Conservation (phyloP, 2,113 vertebrate species). For the Lycaon pictus region DNA sequence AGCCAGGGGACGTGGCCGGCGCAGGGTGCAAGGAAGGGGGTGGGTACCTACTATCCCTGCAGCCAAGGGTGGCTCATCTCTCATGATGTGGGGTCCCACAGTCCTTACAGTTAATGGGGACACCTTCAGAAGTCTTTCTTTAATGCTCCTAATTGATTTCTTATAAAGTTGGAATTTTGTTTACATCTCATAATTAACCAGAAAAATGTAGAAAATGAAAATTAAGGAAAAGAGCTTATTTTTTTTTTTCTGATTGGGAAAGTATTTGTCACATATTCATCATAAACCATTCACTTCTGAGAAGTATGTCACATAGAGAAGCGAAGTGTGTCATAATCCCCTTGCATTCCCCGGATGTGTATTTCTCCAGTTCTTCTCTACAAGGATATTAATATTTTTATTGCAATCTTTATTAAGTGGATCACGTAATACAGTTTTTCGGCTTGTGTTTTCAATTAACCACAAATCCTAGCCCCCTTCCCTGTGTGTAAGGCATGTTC, state of each 20-base stretch:
- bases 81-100: background rate
- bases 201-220: background rate
- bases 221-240: background rate
- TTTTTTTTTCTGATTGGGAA: background rate
- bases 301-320: background rate
- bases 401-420: fast-evolving
- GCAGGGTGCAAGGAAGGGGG: fast-evolving
- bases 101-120: fast-evolving
- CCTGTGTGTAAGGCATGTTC: fast-evolving
- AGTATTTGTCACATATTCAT: background rate
- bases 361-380: background rate
- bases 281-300: background rate
- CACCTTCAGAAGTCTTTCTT: background rate
- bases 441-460: background rate
- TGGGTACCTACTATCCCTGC: fast-evolving
- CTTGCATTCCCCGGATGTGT: fast-evolving
- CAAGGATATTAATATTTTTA: fast-evolving
- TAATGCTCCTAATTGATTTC: background rate
- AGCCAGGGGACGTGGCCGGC: fast-evolving
- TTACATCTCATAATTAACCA: background rate
- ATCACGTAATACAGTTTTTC: too few species aligned
- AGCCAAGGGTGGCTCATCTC: too few species aligned
- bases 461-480: fast-evolving
- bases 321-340: fast-evolving
- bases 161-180: background rate